Conservation (phyloP, 1,140 invertebrate genomes). For the Drosophila rufa region DNA sequence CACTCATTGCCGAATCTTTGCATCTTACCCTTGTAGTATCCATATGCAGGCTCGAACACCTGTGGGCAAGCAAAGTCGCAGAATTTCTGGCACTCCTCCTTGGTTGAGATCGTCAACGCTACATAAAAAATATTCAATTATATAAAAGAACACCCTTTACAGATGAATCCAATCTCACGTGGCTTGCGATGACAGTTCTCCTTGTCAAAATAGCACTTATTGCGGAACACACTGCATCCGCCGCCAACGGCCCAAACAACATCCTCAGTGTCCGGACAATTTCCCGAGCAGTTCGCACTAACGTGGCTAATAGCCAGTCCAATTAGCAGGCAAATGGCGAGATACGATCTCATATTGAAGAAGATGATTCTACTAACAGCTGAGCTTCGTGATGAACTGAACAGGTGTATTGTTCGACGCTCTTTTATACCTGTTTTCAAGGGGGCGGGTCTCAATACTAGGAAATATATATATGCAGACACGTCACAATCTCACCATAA, state of each 20-base stretch:
- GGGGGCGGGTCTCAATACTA: slow-evolving; percentile 4
- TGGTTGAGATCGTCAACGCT: slow-evolving; percentile 48
- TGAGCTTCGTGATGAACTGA: slow-evolving; percentile 8
- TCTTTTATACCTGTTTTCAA: slow-evolving; percentile 25
- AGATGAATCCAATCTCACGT: slow-evolving; percentile 6
- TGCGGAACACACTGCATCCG: slow-evolving; percentile 56
- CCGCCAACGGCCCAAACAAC: slow-evolving; percentile 62
- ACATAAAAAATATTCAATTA: not conserved
- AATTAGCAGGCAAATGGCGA: slow-evolving; percentile 24
- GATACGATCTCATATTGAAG: slow-evolving; percentile 47
- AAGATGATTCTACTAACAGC: not conserved
- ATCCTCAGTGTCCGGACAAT: slow-evolving; percentile 65
- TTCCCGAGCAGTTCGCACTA: slow-evolving; percentile 32
- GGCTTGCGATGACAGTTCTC: slow-evolving; percentile 54
- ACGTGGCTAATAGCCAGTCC: slow-evolving; percentile 46
- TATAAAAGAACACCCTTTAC: not conserved
- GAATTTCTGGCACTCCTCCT: slow-evolving; percentile 55
- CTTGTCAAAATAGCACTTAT: slow-evolving; percentile 62
- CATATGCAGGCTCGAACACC: slow-evolving; percentile 30
- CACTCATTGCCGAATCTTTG: slow-evolving; percentile 51
- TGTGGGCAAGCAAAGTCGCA: slow-evolving; percentile 25
- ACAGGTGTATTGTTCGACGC: not conserved
- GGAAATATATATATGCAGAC: slow-evolving; percentile 9
- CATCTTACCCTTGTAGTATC: slow-evolving; percentile 23
- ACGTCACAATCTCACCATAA: not conserved